Conservation (phyloP, 1,140 invertebrate species). For the Agrilus planipennis region DNA sequence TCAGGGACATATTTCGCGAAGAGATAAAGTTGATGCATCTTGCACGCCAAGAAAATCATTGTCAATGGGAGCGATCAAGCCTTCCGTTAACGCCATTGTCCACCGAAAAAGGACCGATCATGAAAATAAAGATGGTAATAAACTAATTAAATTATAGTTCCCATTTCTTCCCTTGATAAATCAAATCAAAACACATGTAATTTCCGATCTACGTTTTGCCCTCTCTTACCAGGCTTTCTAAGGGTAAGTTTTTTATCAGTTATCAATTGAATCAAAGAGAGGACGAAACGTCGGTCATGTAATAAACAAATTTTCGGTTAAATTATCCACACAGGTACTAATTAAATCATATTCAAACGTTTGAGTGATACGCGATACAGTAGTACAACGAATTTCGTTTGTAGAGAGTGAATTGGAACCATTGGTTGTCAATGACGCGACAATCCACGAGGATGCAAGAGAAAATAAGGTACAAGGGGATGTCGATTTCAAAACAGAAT, state of each 20-base stretch:
- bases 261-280: too few relatives aligned
- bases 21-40: conserved; percentile 36
- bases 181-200: too few relatives aligned
- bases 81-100: conserved; percentile 42
- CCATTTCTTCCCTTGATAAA: not conserved
- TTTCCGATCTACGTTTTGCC: too few relatives aligned
- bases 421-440: conserved; percentile 56
- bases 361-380: too few relatives aligned
- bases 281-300: too few relatives aligned
- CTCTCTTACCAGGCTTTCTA: too few relatives aligned
- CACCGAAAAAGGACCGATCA: conserved; percentile 48
- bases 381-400: conserved; percentile 15
- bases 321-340: too few relatives aligned
- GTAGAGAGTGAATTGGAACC: conserved; percentile 61
- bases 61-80: conserved; percentile 73
- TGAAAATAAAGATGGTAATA: conserved; percentile 31
- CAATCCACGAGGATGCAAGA: conserved; percentile 45
- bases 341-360: too few relatives aligned
- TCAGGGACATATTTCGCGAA: conserved; percentile 44
- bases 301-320: too few relatives aligned
- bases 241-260: too few relatives aligned
- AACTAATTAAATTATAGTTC: not conserved
- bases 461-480: conserved; percentile 36
- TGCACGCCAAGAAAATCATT: conserved; percentile 68
- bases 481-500: conserved; percentile 54